Conservation (phyloP, 2,113 vertebrate species). For the Cyphomyrus discorhynchus region DNA sequence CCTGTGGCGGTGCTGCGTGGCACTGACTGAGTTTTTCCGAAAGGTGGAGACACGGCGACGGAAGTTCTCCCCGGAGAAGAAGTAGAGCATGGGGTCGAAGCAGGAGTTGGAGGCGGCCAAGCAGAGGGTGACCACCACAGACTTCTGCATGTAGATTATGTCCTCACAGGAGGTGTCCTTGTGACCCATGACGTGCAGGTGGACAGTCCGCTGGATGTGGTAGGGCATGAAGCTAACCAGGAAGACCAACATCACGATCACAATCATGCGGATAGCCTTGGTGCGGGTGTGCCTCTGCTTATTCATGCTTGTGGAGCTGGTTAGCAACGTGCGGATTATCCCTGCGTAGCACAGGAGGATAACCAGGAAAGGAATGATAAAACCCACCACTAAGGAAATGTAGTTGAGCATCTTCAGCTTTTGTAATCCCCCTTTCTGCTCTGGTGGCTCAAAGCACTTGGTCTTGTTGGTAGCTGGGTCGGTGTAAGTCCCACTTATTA, state of each 20-base stretch:
- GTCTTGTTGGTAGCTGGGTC: conserved; percentile 63
- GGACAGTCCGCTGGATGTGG: conserved; percentile 80
- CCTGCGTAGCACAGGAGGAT: conserved; percentile 84
- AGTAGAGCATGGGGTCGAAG: conserved; percentile 89
- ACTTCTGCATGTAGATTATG: conserved; percentile 73
- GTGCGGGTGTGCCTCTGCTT: conserved; percentile 59
- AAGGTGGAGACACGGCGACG: conserved; percentile 72
- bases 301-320: conserved; percentile 49
- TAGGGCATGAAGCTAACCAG: conserved; percentile 87
- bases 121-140: conserved; percentile 78
- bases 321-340: conserved; percentile 73
- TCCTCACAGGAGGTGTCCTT: conserved; percentile 49
- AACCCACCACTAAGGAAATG: conserved; percentile 73
- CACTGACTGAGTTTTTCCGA: conserved; percentile 52
- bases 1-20: background rate
- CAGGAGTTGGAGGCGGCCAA: conserved; percentile 88
- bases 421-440: background rate
- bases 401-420: conserved; percentile 67
- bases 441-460: conserved; percentile 87
- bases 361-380: conserved; percentile 73
- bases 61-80: conserved; percentile 88
- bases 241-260: conserved; percentile 80
- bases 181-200: conserved; percentile 62
- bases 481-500: conserved; percentile 54
- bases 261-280: conserved; percentile 86